Evolutionary conservation across 2,797 vertebrate genomes (phyloP).

Genomic region (Lindbergichthys nudifrons): DNA sequence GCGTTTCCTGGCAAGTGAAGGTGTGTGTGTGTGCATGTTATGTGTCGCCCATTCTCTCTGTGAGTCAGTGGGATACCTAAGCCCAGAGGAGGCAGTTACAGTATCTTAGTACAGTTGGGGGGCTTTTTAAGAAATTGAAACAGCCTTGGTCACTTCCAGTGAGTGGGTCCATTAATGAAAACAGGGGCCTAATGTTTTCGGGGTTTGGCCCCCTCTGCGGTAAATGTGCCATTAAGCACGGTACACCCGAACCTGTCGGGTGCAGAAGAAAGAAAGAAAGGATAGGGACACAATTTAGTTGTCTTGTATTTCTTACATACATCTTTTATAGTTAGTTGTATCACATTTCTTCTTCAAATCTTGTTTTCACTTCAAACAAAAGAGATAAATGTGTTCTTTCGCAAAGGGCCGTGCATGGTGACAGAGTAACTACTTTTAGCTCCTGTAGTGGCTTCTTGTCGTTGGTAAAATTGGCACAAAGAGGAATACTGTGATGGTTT

Average conservation of each 20-base stretch:
- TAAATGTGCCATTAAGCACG: slow-evolving; percentile 27
- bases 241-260: slow-evolving; percentile 32
- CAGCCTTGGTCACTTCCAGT: slow-evolving; percentile 51
- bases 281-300: background rate
- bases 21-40: slow-evolving; percentile 6
- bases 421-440: background rate
- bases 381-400: background rate
- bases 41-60: background rate
- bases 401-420: background rate
- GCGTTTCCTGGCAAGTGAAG: slow-evolving; percentile 30
- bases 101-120: slow-evolving; percentile 44
- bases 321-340: background rate
- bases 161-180: slow-evolving; percentile 57
- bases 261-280: slow-evolving; percentile 22
- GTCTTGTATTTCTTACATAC: background rate
- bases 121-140: slow-evolving; percentile 66
- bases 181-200: slow-evolving; percentile 36
- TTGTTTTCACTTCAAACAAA: background rate
- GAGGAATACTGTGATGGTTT: background rate
- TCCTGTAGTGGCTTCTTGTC: background rate
- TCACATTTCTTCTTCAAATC: background rate
- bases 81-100: slow-evolving; percentile 47
- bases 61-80: slow-evolving; percentile 37
- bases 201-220: slow-evolving; percentile 29
- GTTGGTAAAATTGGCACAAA: background rate